Percentiles rank a stretch among this genome's conserved stretches.
These are phyloP conservation scores for Dicranocentrus wangi DNA, from an alignment of 2,888 invertebrate species.

Conservation along the genomic window DNA sequence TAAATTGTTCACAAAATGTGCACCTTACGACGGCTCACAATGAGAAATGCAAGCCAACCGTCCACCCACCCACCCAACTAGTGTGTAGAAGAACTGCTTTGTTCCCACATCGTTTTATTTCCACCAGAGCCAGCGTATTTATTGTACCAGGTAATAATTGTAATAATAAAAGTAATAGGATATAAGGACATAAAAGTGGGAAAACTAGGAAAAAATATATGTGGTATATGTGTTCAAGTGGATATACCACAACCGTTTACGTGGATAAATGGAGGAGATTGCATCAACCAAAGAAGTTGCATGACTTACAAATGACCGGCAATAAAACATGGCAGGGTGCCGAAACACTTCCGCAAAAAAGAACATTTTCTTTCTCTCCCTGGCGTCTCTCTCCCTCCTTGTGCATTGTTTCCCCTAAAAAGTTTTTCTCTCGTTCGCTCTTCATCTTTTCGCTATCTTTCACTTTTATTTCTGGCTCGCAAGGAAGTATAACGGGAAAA, in stretches of 20 bases:
- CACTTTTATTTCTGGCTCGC: background rate
- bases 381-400: constrained; percentile 2
- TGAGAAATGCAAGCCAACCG: too few species aligned
- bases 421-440: constrained; percentile 4
- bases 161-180: constrained; percentile 26
- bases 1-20: too few species aligned
- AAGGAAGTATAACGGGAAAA: constrained; percentile 1
- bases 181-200: background rate
- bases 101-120: background rate
- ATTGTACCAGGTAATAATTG: constrained; percentile 33
- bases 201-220: background rate
- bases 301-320: constrained; percentile 72
- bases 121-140: constrained; percentile 1
- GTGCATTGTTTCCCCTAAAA: constrained; percentile 13
- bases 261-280: constrained; percentile 62
- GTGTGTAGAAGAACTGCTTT: too few species aligned
- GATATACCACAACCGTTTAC: constrained; percentile 40
- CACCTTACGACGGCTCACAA: too few species aligned
- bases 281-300: constrained; percentile 66
- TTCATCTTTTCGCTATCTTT: background rate
- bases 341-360: constrained; percentile 68
- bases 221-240: background rate
- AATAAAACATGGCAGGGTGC: constrained; percentile 71
- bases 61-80: too few species aligned
- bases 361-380: constrained; percentile 31